phyloP scores from a whole-genome alignment of 2,797 vertebrate species.

The Ptychadena robeensis region DNA sequence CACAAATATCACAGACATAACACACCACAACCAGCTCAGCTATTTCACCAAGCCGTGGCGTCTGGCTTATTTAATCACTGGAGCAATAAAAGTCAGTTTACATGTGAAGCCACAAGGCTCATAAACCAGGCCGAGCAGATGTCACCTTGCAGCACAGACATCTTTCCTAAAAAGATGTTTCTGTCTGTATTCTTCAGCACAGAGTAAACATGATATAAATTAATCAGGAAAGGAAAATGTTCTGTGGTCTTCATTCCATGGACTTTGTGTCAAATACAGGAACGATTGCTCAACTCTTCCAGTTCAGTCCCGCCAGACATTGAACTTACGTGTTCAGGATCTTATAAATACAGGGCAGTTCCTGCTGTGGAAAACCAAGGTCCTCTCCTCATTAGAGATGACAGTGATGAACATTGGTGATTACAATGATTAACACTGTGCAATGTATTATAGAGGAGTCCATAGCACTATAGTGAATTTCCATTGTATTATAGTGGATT shows the following conservation, averaged over 20 bases:
- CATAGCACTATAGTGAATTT: too few species aligned
- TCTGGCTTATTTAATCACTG: slow-evolving; percentile 27
- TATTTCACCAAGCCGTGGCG: slow-evolving; percentile 9
- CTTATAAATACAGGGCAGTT: not conserved
- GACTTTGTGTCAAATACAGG: slow-evolving; percentile 45
- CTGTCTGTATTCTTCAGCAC: slow-evolving; percentile 9
- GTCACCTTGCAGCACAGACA: slow-evolving; percentile 13
- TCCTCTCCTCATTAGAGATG: not conserved
- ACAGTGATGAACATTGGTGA: too few species aligned
- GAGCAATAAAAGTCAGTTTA: slow-evolving; percentile 35
- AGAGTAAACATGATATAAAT: slow-evolving; percentile 45
- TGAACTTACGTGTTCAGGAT: not conserved
- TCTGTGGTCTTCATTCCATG: slow-evolving; percentile 27
- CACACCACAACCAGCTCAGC: not conserved
- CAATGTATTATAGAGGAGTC: too few species aligned
- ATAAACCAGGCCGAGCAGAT: slow-evolving; percentile 38
- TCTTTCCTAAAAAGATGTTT: slow-evolving; percentile 34
- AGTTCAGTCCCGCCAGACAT: not conserved
- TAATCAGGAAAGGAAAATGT: slow-evolving; percentile 19
- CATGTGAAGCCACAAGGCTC: slow-evolving; percentile 19
- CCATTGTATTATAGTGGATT: too few species aligned
- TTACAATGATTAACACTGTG: too few species aligned
- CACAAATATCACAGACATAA: slow-evolving; percentile 3
- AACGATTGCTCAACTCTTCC: slow-evolving; percentile 56
- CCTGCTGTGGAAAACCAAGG: not conserved